Evolutionary conservation across 2,888 invertebrate genomes (phyloP), one percentile per base, ranked within the genome.

Genomic region (Plebejus argus): DNA sequence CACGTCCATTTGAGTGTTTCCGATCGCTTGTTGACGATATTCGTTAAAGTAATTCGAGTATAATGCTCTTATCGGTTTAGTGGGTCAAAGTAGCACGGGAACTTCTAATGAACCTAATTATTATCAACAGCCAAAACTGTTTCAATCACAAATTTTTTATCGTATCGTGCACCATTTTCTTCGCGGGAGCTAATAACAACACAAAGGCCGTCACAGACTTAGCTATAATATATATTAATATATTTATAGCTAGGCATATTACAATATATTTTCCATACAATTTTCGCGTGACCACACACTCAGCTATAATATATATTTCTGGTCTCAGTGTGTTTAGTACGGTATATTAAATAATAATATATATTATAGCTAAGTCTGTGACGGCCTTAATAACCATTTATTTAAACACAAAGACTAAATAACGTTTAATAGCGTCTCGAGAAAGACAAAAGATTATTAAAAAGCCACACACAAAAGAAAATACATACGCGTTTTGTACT

Each of bases 371-470:
- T n/a, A n/a, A n/a, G n/a, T n/a, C n/a, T n/a, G n/a, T n/a, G n/a
- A n/a, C n/a, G n/a, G n/a, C n/a, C n/a, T n/a, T 20, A 72, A 39
- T 23, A 72, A 45, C 23, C 39, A 72, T 45, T 72, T 72, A 72
- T n/a, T n/a, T 12, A 23, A n/a, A 39, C 12, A 45, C 72, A 72
- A 72, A 72, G 45, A 45, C 45, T 72, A 45, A 45, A 72, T 45
- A 39, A 72, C 20, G 39, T 72, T 72, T 72, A 72, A 72, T 72
- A 72, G 45, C 39, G 45, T 72, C 72, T 72, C 72, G 20, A 39
- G 45, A 71, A 35, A 39, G 45, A 72, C 72, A 72, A 39, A 72
- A 72, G 72, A 72, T 72, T 72, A 72, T 72, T 72, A 45, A 39
- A n/a, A 72, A 39, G 45, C 45, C 45, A 72, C 72, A 72, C 45